A percentile compares a stretch with the other conserved stretches of the same genome.
These are phyloP conservation scores for Tyrannus savana DNA, from an alignment of 2,113 vertebrate genomes.

Conservation along the genomic window DNA sequence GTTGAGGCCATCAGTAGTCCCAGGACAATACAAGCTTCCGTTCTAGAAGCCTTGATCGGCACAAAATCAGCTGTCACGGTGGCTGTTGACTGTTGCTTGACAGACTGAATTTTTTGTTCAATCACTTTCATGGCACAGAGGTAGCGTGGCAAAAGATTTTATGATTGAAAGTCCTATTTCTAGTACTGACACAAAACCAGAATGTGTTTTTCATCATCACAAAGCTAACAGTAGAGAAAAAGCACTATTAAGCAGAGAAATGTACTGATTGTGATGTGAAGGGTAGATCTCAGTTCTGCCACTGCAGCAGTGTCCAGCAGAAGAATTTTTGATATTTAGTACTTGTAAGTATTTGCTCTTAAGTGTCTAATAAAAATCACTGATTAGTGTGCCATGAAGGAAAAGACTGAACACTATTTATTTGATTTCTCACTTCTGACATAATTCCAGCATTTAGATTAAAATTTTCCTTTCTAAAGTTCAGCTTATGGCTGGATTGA, in stretches of 20 bases:
- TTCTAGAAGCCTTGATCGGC: background rate
- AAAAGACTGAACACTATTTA: constrained; percentile 8
- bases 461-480: constrained; percentile 6
- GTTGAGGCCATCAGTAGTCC: background rate
- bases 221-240: background rate
- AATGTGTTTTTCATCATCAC: background rate
- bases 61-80: background rate
- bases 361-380: background rate
- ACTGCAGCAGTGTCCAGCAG: background rate
- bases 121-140: background rate
- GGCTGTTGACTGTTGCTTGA: background rate
- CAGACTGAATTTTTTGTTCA: background rate
- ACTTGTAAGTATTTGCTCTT: background rate
- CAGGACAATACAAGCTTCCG: background rate
- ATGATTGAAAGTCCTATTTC: background rate
- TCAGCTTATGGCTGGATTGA: background rate
- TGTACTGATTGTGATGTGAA: background rate
- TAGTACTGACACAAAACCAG: background rate
- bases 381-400: background rate
- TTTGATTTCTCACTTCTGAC: background rate
- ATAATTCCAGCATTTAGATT: constrained; percentile 28
- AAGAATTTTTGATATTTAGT: background rate
- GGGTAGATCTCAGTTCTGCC: background rate
- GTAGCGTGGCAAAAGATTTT: background rate
- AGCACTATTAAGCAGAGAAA: background rate